Base-by-base conservation (phyloP, 1,140 invertebrate genomes). In the Glossosoma conforme region DNA sequence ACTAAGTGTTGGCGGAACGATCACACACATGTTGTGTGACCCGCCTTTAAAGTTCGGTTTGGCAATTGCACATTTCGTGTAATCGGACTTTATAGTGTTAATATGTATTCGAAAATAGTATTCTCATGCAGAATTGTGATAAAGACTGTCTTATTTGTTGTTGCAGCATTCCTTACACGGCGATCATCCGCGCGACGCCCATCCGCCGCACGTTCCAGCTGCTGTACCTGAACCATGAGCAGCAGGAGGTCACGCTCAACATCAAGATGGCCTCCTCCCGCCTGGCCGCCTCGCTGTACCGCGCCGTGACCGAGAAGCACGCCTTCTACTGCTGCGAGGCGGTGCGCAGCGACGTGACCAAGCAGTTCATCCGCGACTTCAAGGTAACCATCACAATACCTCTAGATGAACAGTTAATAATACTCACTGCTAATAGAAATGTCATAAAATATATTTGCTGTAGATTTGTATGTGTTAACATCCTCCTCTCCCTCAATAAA, bases 281-380 rank as follows among this genome's bases (percentile, higher is more conserved):
- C 17, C 80, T 84, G 13, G 89, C 89, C 6, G 85, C 83, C 13
- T 86, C 86, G 24, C 69, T 93, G 2, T 93, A 93, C 65, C 76
- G 90, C 32, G 88, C 88, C n/a, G 85, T 93, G 42, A 93, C 89
- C 0, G 91, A 93, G 67, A 90, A 89, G 61, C 89, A 93, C 64
- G 89, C 89, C 3, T 93, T 93, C 74, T 93, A 91, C 66, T 89
- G 87, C 59, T 93, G 90, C 70, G 90, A 93, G 65, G 92, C 90
- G 0, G 89, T 93, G 1, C 77, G 89, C 10, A 87, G 81, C 60
- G 87, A 88, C 44, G 90, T 93, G 18, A 91, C 88, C 2, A 82
- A 88, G 35, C 90, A 93, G 66, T 92, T 89, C 62, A 89, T 91
- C 24, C 77, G 89, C 46, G 90, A 93, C 72, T 75, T 93, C 44